Evolutionary conservation across 2,888 invertebrate species (phyloP).

Genomic region (Bellardia bayeri): DNA sequence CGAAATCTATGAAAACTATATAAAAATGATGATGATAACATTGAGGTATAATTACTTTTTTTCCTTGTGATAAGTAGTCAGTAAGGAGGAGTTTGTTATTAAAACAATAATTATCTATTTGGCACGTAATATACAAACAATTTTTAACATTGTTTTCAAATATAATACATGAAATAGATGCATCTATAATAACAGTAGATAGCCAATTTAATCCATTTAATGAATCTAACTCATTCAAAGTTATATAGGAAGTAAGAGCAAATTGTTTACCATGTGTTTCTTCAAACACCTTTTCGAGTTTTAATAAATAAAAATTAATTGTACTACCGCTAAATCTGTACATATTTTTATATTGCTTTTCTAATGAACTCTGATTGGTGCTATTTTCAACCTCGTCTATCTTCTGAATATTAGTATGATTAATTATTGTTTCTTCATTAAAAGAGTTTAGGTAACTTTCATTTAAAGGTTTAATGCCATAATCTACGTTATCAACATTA

Average conservation of each 20-base stretch:
- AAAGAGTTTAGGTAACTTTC: too few species aligned
- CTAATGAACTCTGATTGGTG: too few species aligned
- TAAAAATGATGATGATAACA: not conserved
- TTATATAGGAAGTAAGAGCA: not conserved
- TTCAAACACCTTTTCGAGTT: not conserved
- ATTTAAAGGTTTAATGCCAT: too few species aligned
- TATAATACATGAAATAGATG: not conserved
- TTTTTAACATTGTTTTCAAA: not conserved
- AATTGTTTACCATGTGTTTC: not conserved
- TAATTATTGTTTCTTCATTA: too few species aligned
- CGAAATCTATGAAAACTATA: not conserved
- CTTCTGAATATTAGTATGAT: too few species aligned
- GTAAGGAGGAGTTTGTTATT: not conserved
- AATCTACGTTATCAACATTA: too few species aligned
- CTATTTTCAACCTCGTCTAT: too few species aligned
- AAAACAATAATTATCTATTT: constrained; percentile 11
- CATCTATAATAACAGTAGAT: not conserved
- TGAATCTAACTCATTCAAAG: not conserved
- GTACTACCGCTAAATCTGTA: too few species aligned
- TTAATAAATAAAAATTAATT: not conserved
- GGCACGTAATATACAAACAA: not conserved
- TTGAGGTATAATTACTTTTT: constrained; percentile 8
- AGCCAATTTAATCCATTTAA: not conserved
- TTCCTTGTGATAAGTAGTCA: not conserved
- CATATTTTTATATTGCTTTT: too few species aligned